Evolutionary conservation across 2,797 vertebrate species (phyloP), one percentile per base, ranked within the genome.

Genomic region (Linurgus olivaceus): DNA sequence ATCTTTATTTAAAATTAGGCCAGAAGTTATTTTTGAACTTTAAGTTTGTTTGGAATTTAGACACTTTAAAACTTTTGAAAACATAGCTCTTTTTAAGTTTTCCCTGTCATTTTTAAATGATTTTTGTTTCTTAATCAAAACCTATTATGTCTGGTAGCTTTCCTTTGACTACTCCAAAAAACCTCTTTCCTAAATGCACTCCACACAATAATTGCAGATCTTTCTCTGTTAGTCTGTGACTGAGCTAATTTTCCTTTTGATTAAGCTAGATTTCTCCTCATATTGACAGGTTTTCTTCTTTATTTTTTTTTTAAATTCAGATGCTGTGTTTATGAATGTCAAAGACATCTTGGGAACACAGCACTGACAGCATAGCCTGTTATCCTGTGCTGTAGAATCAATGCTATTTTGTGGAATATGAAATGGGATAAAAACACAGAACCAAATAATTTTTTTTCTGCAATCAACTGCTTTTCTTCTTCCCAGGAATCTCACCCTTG

Each of bases 271-370:
- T 9, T 37, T 93, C 65, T 96, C 90, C 65, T 94, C 66, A 93
- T 91, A 79, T 80, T 78, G 67, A 67, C 47, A 93, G 48, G 6
- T 77, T 71, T 78, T 90, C 17, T 62, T 93, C 1, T 72, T 54
- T 38, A 91, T 1, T 42, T 75, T 73, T 51, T 59, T 50, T 31
- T 74, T 19, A 45, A 93, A 94, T 62, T 61, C 95, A 90, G 61
- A 86, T 93, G 47, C 44, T 55, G 6, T 72, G 75, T 92, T 96
- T 88, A 92, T 95, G 84, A 96, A 95, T 91, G 95, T 95, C 94
- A 96, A 94, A 98, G 94, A 59, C 58, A 70, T 70, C 37, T 79
- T 71, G 61, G 54, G 90, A 94, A 94, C 65, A 68, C 54, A 67
- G 54, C 24, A 67, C 33, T 55, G 44, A 58, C 33, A 71, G 45